Base-by-base conservation (phyloP, 2,113 vertebrate genomes). In the Cygnus buccinator region DNA sequence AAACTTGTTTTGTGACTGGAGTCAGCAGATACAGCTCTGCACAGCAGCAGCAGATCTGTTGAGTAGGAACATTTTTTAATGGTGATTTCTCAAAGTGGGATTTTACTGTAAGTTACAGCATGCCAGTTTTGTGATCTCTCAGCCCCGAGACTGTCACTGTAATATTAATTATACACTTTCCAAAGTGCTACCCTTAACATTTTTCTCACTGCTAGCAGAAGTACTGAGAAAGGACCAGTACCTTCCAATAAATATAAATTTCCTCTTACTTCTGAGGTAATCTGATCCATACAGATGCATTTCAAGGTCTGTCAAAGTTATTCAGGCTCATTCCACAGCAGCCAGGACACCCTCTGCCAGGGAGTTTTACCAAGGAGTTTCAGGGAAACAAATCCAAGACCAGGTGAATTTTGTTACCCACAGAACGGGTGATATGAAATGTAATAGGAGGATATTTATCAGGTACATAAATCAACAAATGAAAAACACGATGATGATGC, bases 131-230 rank as follows among this genome's bases (percentile, higher is more conserved):
- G 90, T 90, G 91, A 84, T 92, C 91, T 77, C 91, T 84, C 83
- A 76, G 87, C 57, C 17, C 74, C 39, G 83, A 94, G 92, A 67
- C 65, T 84, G 19, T 87, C 78, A 37, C 75, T 48, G 67, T 87
- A 86, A 90, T 83, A 95, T 59, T 93, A 95, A 57, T 72, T 97
- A 58, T 66, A 83, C n/a, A 94, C 62, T 87, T 93, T 84, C 37
- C 55, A 96, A 92, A 97, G 87, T 96, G 63, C 91, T 92, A 91
- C 83, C 65, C 55, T 96, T 95, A 89, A 84, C 86, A 96, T 92
- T 91, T 96, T 95, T 77, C 57, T 48, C 71, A 59, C 61, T 74
- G 94, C 43, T 88, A 81, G 96, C 52, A 96, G 62, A 46, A 41
- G 79, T 82, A 70, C 61, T 96, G 95, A 97, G 79, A 91, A 94